Conservation (phyloP, 2,113 vertebrate genomes). For the Pseudonaja textilis region DNA sequence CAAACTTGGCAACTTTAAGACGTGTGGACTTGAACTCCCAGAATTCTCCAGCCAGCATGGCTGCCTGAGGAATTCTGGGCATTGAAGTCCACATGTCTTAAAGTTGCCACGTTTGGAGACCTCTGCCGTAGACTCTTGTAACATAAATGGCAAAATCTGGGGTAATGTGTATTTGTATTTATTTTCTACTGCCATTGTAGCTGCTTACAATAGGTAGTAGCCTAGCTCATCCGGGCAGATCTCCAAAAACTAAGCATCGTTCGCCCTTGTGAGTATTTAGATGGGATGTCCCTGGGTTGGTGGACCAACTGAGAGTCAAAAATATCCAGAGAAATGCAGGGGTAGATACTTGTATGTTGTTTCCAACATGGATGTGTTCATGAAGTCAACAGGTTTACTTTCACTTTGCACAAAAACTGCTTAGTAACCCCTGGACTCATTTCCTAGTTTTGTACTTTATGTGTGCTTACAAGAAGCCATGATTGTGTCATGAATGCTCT, state of each 20-base stretch:
- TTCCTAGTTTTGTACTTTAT: background rate
- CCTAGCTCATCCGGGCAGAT: background rate
- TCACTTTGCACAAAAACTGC: background rate
- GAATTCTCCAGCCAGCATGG: too few species aligned
- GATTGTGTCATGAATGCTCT: background rate
- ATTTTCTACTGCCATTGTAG: background rate
- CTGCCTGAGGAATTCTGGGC: too few species aligned
- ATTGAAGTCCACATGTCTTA: too few species aligned
- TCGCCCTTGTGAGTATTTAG: background rate
- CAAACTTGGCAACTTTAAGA: too few species aligned
- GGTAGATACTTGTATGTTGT: background rate
- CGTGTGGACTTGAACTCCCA: too few species aligned
- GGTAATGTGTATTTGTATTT: background rate
- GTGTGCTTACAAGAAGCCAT: background rate
- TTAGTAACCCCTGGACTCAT: background rate
- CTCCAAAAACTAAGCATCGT: background rate
- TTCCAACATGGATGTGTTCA: background rate
- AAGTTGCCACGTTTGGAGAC: too few species aligned
- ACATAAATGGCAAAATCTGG: background rate
- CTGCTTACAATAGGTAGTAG: background rate
- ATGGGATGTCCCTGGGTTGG: background rate
- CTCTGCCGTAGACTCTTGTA: background rate
- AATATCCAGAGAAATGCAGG: background rate
- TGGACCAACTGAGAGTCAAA: background rate
- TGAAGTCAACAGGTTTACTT: background rate